Base-by-base conservation (phyloP, 2,797 vertebrate genomes). In the Meriones psammophilus region DNA sequence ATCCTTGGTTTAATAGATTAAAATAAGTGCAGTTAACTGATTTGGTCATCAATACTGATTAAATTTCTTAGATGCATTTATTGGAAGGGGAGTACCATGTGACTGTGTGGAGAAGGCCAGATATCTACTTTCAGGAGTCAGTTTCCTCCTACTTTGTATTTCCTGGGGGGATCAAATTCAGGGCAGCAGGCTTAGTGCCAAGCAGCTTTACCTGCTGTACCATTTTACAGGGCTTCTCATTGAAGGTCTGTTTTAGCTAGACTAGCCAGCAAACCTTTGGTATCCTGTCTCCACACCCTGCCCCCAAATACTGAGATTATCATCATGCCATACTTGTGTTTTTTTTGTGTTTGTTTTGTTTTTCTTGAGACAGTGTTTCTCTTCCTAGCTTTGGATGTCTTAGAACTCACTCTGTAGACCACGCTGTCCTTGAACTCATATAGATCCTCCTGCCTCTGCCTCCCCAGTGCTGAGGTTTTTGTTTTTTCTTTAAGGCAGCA, bases 1-100 rank as follows among this genome's bases (percentile, higher is more conserved):
- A 2, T 58, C 68, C 81, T 95, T 92, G 66, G n/a, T 93, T 89
- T 91, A 79, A 66, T 96, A 56, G 76, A 84, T 88, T 15, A 92
- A 64, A 66, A 42, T 28, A 62, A 94, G 77, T 66, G 42, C 33
- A 85, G 90, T 84, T 92, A 68, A 92, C 69, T 92, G 77, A 93
- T 94, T 90, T 62, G 42, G 50, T 81, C 42, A 28, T 92, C 39
- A 66, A 13, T 92, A 79, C 18, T 56, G 85, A 94, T 87, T 88
- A 56, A 54, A 83, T 93, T 88, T 97, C 90, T 93, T 58, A 58
- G n/a, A 87, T 68, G 62, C 42, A 50, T 68, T 85, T 85, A n/a
- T 85, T 85, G 62, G 42, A 28, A 28, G 46, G 28, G 30, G 30
- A 12, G 50, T 28, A 33, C 62, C 42, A 22, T 68, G 83, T 66